Conservation (phyloP, 2,888 invertebrate genomes). For the Conops quadrifasciatus region DNA sequence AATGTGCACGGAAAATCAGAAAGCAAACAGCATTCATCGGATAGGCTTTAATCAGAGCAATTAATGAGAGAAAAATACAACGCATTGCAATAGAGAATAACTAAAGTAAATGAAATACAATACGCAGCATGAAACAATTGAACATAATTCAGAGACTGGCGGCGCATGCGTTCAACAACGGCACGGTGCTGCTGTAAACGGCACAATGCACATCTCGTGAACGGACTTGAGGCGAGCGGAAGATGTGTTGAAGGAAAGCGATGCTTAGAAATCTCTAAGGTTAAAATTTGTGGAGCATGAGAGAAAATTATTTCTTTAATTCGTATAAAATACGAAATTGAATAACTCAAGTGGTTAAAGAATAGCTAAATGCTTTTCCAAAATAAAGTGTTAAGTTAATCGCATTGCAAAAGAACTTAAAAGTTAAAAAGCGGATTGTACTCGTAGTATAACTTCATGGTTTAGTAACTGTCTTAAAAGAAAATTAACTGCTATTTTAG, state of each 20-base stretch:
- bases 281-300: constrained; percentile 22
- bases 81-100: neutral
- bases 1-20: neutral
- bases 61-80: constrained; percentile 12
- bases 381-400: too few relatives aligned
- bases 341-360: neutral
- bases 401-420: too few relatives aligned
- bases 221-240: neutral
- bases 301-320: constrained; percentile 19
- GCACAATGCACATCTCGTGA: neutral
- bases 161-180: constrained; percentile 18
- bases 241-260: constrained; percentile 1
- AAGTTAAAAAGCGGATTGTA: too few relatives aligned
- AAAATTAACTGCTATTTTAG: too few relatives aligned
- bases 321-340: neutral
- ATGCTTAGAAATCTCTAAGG: neutral
- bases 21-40: constrained; percentile 20
- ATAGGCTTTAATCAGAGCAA: constrained; percentile 23
- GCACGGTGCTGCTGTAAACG: neutral
- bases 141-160: neutral
- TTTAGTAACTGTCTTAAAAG: too few relatives aligned
- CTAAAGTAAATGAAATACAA: constrained; percentile 13
- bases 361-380: neutral
- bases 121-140: constrained; percentile 19
- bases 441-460: too few relatives aligned